phyloP scores from a whole-genome alignment of 2,113 vertebrate species.

The Monopterus albus region DNA sequence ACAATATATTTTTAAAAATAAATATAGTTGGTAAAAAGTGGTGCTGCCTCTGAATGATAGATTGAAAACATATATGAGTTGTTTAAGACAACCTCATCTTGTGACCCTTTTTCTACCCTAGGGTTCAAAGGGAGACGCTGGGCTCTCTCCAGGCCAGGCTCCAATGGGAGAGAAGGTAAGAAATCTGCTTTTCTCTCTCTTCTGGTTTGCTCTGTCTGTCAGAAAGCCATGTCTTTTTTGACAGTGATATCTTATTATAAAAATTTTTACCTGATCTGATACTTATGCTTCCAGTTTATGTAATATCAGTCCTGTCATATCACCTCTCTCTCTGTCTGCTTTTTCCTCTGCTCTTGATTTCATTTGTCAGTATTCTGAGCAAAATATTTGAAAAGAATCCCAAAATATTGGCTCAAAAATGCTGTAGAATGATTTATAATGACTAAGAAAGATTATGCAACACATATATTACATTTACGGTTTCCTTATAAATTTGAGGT shows the following conservation, averaged over 20 bases:
- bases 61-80: background rate
- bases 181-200: constrained; percentile 1
- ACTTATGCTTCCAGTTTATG: background rate
- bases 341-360: background rate
- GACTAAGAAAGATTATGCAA: no score
- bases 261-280: background rate
- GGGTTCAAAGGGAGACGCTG: constrained; percentile 95
- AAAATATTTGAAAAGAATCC: no score
- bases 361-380: background rate
- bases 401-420: background rate
- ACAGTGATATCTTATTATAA: background rate
- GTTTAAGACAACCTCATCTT: constrained; percentile 8
- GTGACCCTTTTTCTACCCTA: constrained; percentile 62
- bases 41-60: background rate
- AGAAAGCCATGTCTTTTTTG: background rate
- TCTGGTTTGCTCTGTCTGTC: background rate
- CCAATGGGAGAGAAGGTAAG: constrained; percentile 89
- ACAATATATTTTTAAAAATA: no score
- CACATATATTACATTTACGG: background rate
- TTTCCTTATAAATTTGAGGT: background rate
- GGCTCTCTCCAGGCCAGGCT: constrained; percentile 90
- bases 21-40: background rate
- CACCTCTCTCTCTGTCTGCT: background rate
- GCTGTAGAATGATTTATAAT: background rate
- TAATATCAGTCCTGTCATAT: background rate